These are phyloP conservation scores for Lagopus leucura DNA, from an alignment of 2,113 vertebrate species.

Conservation along the genomic window DNA sequence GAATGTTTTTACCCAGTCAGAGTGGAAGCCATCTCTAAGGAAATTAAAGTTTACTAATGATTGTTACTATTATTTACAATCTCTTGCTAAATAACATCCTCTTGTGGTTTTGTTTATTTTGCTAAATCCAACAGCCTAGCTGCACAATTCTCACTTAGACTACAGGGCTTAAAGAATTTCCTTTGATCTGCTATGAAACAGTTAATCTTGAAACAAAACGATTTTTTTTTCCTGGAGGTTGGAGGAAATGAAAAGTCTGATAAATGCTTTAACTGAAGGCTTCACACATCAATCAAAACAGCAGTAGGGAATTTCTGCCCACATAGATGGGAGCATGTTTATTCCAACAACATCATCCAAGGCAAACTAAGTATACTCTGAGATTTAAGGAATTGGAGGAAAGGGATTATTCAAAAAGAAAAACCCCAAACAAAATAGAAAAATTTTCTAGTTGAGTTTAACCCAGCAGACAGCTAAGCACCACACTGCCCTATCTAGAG, in stretches of 20 bases:
- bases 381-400: background rate
- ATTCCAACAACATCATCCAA: background rate
- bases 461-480: background rate
- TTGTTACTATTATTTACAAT: background rate
- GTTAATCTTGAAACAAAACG: background rate
- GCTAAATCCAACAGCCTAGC: background rate
- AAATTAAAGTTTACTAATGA: background rate
- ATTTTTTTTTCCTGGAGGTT: background rate
- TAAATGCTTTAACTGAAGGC: background rate
- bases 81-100: background rate
- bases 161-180: background rate
- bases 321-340: background rate
- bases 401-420: background rate
- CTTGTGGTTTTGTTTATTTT: background rate
- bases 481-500: background rate
- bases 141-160: background rate
- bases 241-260: background rate
- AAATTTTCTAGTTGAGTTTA: background rate
- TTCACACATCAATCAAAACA: background rate
- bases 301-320: background rate
- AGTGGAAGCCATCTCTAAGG: background rate
- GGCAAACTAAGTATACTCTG: background rate
- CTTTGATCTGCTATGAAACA: background rate
- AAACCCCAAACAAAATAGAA: background rate
- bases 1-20: background rate